Evolutionary conservation across 2,797 vertebrate species (phyloP), one percentile per base, ranked within the genome.

Genomic region (Adrianichthys oophorus): DNA sequence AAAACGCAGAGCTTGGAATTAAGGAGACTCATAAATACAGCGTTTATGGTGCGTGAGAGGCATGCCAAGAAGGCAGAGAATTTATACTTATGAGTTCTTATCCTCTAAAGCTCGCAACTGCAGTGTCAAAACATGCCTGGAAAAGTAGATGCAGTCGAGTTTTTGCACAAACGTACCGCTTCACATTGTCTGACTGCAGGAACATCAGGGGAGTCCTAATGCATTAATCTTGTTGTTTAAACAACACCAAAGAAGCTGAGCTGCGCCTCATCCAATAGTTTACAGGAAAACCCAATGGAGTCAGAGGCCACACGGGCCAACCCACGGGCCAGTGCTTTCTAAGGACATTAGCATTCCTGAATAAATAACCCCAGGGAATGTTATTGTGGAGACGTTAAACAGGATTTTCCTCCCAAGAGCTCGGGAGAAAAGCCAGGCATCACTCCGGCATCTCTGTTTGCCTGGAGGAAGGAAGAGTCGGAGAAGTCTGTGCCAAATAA

Each of bases 291-390:
- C 80, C 79, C 81, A 49, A 45, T 74, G 78, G 78, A 81, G 64
- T 82, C 81, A 82, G 79, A 76, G 85, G 83, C 82, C 83, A 76
- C 54, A 6, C 62, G 79, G 82, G 75, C 78, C 65, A 65, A 67
- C 83, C 75, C 54, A 6, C 62, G 79, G 82, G 75, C 78, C 65
- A 65, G 68, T 47, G 52, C 79, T 70, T 73, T 72, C 76, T 73
- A 78, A 85, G 83, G 79, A 87, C 84, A 87, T 90, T 87, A 88
- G 85, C 87, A 90, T 90, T 89, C 90, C 84, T 71, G 82, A 83
- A 82, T 83, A 89, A 89, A 89, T 79, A 89, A 84, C 85, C 84
- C 75, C 70, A 62, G 86, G 87, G 79, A 89, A 72, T 80, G 79
- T 85, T 84, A 74, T 74, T 87, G 79, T 82, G 75, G 72, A 79